Evolutionary conservation across 2,797 vertebrate genomes (phyloP), one percentile per base, ranked within the genome.

Genomic region (Lithobates pipiens): DNA sequence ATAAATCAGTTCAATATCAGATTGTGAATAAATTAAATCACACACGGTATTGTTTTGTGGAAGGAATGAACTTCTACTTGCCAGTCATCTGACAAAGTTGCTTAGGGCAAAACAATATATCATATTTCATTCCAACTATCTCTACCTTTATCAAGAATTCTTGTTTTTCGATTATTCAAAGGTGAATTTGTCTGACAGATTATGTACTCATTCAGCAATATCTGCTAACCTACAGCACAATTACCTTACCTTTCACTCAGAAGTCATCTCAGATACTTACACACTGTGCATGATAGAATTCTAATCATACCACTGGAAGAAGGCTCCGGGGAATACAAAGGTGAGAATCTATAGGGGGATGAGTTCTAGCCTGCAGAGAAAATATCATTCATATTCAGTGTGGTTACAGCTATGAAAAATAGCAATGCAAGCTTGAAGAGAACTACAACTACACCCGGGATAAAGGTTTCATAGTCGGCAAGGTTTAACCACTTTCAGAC

Each of bases 151-250:
- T 65, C 61, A 65, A 13, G 61, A 23, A 65, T 65, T 65, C n/a
- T 65, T 65, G 61, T 65, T 65, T 65, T 65, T 65, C n/a, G 10
- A 25, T 65, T 23, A 65, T 65, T 65, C 61, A 65, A 65, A 65
- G 61, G 23, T 65, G 6, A 46, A 15, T 82, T 83, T 87, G 82
- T 69, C 63, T 36, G 32, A 73, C 85, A 86, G 76, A 34, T 71
- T 36, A 77, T 65, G 71, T 69, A n/a, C 5, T n/a, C 39, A 34
- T 2, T n/a, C 86, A 36, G 75, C 76, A 80, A 32, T 39, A 75
- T 50, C 71, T 84, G 27, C 11, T 73, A 13, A 68, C 42, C 77
- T 36, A 46, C 67, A 79, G 27, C 63, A 46, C 18, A 27, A 77
- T 77, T 68, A 42, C n/a, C 27, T 39, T 18, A 18, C 36, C 25